These are phyloP conservation scores for Meda fulgida DNA, from an alignment of 2,797 vertebrate genomes.

Conservation along the genomic window DNA sequence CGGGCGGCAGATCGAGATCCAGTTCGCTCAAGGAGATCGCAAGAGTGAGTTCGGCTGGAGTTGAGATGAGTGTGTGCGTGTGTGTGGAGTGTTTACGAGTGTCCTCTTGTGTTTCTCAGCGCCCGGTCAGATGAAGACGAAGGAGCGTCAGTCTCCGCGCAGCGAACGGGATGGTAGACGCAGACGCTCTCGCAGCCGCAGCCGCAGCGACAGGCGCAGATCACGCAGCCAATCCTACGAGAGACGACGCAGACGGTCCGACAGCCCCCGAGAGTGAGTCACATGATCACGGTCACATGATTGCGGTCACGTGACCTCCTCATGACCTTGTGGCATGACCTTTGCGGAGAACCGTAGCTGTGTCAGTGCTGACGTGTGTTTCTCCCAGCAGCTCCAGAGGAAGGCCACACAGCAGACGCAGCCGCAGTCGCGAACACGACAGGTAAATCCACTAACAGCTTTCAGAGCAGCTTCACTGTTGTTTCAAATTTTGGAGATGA, in stretches of 20 bases:
- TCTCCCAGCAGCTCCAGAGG: conserved; percentile 67
- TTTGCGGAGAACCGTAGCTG: too few species aligned
- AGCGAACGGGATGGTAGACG: conserved; percentile 73
- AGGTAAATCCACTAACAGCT: conserved; percentile 71
- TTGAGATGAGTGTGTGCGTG: neutral
- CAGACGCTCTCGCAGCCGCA: conserved; percentile 86
- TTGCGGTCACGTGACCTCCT: too few species aligned
- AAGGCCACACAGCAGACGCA: conserved; percentile 84
- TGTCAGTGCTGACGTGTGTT: neutral
- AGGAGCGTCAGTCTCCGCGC: conserved; percentile 88
- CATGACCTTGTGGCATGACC: neutral
- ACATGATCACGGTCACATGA: too few species aligned
- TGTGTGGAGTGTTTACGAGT: too few species aligned
- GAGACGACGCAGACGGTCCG: conserved; percentile 85
- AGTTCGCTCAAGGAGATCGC: conserved; percentile 96
- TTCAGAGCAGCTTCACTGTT: too few species aligned
- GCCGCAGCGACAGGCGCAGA: conserved; percentile 87
- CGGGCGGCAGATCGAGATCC: conserved; percentile 96
- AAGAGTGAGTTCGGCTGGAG: conserved; percentile 85
- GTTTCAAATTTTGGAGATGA: too few species aligned
- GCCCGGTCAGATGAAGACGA: conserved; percentile 93
- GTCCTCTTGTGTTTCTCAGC: conserved; percentile 69
- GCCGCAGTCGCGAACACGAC: conserved; percentile 90
- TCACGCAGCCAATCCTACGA: conserved; percentile 89
- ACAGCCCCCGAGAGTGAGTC: conserved; percentile 89